These are phyloP conservation scores for Oryzias sinensis DNA, from an alignment of 2,797 vertebrate genomes.

Conservation along the genomic window DNA sequence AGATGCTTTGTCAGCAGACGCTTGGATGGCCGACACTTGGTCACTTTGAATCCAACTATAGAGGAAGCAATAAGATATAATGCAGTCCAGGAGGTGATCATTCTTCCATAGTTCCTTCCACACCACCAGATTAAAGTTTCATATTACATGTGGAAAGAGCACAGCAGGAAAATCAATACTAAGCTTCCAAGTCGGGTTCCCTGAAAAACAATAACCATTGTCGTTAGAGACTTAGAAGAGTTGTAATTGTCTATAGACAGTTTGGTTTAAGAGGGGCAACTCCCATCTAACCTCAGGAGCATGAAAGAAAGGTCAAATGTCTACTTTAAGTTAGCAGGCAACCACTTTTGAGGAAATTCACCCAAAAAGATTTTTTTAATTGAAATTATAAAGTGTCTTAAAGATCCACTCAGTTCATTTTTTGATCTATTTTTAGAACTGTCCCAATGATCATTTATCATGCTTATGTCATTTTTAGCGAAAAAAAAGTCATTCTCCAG, in stretches of 20 bases:
- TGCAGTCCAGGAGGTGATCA: slow-evolving; percentile 55
- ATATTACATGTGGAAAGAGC: slow-evolving; percentile 64
- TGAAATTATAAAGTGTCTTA: no score
- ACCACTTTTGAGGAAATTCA: no score
- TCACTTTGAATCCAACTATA: slow-evolving; percentile 48
- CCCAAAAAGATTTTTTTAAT: no score
- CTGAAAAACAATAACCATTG: slow-evolving; percentile 60
- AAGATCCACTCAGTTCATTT: no score
- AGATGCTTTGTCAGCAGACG: slow-evolving; percentile 59
- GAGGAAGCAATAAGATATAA: slow-evolving; percentile 66
- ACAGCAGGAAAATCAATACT: slow-evolving; percentile 62
- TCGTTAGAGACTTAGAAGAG: slow-evolving; percentile 47
- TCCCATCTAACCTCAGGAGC: background rate
- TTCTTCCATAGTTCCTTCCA: slow-evolving; percentile 54
- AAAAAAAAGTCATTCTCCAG: no score
- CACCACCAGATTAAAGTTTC: slow-evolving; percentile 73
- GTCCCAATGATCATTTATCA: no score
- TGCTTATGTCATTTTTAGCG: no score
- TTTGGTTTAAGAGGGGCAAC: slow-evolving; percentile 2
- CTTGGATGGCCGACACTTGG: slow-evolving; percentile 52
- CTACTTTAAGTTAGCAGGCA: no score
- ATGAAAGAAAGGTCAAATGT: background rate
- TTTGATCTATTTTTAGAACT: no score
- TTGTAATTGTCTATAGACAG: slow-evolving; percentile 25
- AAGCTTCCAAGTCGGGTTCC: slow-evolving; percentile 52